These are phyloP conservation scores for Sorex maritimensis DNA, from an alignment of 2,797 vertebrate genomes.

Conservation along the genomic window DNA sequence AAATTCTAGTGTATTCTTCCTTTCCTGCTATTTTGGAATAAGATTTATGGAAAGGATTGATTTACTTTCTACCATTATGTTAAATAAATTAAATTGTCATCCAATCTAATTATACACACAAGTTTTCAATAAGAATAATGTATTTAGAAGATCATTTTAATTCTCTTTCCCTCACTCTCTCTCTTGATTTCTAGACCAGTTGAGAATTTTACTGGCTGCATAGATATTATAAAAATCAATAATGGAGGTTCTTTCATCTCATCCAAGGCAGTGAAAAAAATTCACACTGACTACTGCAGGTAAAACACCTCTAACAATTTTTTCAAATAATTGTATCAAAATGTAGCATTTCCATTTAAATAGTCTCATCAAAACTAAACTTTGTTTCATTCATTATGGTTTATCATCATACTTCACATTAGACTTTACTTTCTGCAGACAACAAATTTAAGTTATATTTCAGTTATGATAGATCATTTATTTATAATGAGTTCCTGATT, in stretches of 20 bases:
- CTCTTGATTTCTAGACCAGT: slow-evolving; percentile 90
- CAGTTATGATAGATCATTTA: slow-evolving; percentile 73
- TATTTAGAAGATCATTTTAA: slow-evolving; percentile 12
- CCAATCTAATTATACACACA: neutral
- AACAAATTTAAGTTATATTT: neutral
- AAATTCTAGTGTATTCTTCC: neutral
- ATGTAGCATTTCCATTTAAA: slow-evolving; percentile 38
- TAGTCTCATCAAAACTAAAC: slow-evolving; percentile 26
- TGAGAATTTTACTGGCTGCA: slow-evolving; percentile 95
- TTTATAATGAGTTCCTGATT: slow-evolving; percentile 48
- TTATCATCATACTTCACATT: slow-evolving; percentile 44
- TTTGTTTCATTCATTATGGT: neutral
- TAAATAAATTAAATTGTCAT: neutral
- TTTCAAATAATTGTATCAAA: slow-evolving; percentile 66
- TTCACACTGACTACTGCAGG: slow-evolving; percentile 93
- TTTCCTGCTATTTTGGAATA: neutral
- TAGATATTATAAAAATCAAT: slow-evolving; percentile 94
- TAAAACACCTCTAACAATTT: slow-evolving; percentile 86
- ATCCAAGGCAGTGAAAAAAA: slow-evolving; percentile 90
- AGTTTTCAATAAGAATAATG: slow-evolving; percentile 24
- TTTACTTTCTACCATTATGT: neutral
- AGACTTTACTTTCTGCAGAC: slow-evolving; percentile 17
- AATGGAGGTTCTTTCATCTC: slow-evolving; percentile 90
- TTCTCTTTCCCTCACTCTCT: neutral
- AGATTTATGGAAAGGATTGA: slow-evolving; percentile 34